A percentile compares a stretch with the other conserved stretches of the same genome.
Evolutionary conservation across 1,140 invertebrate species (phyloP).

Genomic region (Bombyx mandarina): DNA sequence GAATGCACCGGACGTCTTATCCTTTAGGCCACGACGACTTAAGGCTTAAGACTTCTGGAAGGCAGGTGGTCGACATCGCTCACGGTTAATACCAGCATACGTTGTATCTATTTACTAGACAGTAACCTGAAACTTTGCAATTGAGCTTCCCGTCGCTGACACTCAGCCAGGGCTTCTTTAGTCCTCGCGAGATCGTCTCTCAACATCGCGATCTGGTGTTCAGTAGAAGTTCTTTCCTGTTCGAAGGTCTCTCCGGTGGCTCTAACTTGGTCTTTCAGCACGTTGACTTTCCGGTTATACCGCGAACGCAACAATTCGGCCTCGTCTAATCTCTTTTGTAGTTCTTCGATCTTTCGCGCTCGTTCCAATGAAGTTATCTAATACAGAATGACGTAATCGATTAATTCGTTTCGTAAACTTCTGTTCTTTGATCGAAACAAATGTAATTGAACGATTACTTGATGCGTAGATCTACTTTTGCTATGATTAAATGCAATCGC

Average conservation of each 20-base stretch:
- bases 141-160: conserved; percentile 80
- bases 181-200: conserved; percentile 80
- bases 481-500: conserved; percentile 30
- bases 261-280: conserved; percentile 77
- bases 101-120: no score
- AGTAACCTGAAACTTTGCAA: conserved; percentile 76
- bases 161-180: conserved; percentile 80
- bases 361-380: conserved; percentile 86
- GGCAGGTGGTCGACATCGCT: no score
- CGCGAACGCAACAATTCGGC: conserved; percentile 79
- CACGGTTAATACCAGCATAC: no score
- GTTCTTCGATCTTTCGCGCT: conserved; percentile 85
- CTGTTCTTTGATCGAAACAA: neutral
- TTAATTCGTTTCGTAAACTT: no score
- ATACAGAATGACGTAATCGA: neutral
- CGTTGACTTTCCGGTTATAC: conserved; percentile 79
- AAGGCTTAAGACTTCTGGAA: no score
- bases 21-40: no score
- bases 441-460: conserved; percentile 1
- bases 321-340: conserved; percentile 82
- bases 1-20: no score
- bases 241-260: conserved; percentile 76
- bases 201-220: conserved; percentile 76
- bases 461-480: neutral
- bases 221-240: conserved; percentile 79